Evolutionary conservation across 2,888 invertebrate genomes (phyloP).

Genomic region (Temnothorax unifasciatus): DNA sequence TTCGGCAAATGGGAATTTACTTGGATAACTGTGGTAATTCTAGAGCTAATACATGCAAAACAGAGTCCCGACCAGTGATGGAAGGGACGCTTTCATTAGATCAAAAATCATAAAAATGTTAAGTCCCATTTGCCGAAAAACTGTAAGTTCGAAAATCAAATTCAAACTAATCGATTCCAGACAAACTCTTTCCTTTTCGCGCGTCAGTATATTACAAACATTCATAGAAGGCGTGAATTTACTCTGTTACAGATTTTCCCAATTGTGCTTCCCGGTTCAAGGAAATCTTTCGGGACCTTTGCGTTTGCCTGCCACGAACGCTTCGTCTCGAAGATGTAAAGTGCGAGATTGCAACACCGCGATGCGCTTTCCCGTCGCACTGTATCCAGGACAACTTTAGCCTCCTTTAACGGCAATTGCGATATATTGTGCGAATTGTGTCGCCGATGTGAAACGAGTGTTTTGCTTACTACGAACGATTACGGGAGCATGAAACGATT

Average conservation of each 20-base stretch:
- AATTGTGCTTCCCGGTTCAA: neutral
- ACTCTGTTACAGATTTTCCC: conserved; percentile 42
- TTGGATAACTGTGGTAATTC: conserved; percentile 89
- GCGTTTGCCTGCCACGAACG: neutral
- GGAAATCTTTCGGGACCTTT: neutral
- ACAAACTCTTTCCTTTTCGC: neutral
- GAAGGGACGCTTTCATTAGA: conserved; percentile 50
- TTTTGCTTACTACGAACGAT: neutral
- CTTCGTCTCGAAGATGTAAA: conserved; percentile 12
- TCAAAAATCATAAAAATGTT: conserved; percentile 17
- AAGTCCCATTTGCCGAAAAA: too few relatives aligned
- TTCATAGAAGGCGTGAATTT: neutral
- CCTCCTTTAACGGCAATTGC: neutral
- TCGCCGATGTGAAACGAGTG: conserved; percentile 30
- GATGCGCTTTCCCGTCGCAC: neutral
- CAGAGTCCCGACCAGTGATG: conserved; percentile 80
- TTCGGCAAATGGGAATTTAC: neutral
- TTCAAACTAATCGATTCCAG: neutral
- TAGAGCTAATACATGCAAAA: conserved; percentile 90
- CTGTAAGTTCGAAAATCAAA: too few relatives aligned
- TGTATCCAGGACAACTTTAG: conserved; percentile 1
- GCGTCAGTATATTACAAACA: neutral
- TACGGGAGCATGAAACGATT: conserved; percentile 31
- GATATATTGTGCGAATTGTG: conserved; percentile 36
- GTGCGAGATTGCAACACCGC: neutral